Base-by-base conservation (phyloP, 2,113 vertebrate genomes). In the Triplophysa tibetana region DNA sequence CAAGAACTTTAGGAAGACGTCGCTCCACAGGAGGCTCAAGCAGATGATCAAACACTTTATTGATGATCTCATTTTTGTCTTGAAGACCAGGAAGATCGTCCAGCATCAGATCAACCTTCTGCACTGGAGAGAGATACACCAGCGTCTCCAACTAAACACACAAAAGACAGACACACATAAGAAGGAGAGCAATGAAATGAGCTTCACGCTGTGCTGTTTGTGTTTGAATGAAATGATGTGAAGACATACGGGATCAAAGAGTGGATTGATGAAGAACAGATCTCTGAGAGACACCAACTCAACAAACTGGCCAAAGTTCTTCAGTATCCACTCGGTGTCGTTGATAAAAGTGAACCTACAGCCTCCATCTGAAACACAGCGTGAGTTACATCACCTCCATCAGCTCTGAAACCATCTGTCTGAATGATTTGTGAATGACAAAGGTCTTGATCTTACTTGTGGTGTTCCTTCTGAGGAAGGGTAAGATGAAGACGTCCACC, bases 251-350 rank as follows among this genome's bases (percentile, higher is more conserved):
- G 89, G 87, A 4, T 81, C 77, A 77, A 91, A 91, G 4, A 19
- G 0, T 19, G 82, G 81, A 74, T 91, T 89, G 80, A 91, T 85
- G 23, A 8, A 4, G 21, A 90, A 9, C 14, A 93, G 61, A 12
- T 86, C 12, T 4, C 5, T 2, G 11, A 91, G 5, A 3, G 84
- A 26, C 23, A 88, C 1, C 8, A 89, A 8, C 5, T 0, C 0
- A 8, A 88, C 87, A 77, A 92, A 92, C 2, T 58, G 79, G 8
- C 89, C 92, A 17, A 92, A 66, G 61, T 91, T 91, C 56, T 58
- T 68, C 26, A 16, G 8, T 11, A 91, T 70, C 90, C 89, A 92
- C 21, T 86, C 80, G n/a, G 54, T 63, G 7, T 85, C 91, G 88
- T 48, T 80, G 73, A 85, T 89, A 63, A 38, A 8, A 26, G 13